Evolutionary conservation across 2,888 invertebrate species (phyloP).

Genomic region (Hecatera dysodea): DNA sequence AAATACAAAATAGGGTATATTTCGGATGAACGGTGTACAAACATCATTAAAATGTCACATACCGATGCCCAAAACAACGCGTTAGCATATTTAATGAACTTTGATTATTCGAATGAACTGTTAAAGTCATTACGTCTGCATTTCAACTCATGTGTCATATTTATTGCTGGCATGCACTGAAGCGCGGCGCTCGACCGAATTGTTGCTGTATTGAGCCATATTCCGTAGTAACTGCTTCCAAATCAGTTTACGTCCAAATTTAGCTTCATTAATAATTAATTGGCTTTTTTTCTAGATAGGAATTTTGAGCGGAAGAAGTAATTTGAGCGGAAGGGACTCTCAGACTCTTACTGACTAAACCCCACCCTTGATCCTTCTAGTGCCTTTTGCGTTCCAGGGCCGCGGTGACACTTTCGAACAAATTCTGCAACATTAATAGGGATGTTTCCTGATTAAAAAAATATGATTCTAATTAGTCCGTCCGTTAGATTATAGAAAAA

Average conservation of each 20-base stretch:
- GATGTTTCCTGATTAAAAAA: no score
- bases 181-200: conserved; percentile 13
- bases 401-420: no score
- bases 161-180: conserved; percentile 19
- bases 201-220: conserved; percentile 26
- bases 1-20: background rate
- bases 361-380: no score
- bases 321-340: no score
- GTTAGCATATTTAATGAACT: conserved; percentile 51
- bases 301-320: no score
- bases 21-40: background rate
- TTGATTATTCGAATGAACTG: conserved; percentile 48
- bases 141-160: conserved; percentile 53
- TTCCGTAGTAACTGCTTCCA: conserved; percentile 25
- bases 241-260: conserved; percentile 50
- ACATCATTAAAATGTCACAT: conserved; percentile 2
- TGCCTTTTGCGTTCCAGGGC: no score
- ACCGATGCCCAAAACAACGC: conserved; percentile 7
- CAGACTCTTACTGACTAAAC: no score
- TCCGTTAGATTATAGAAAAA: no score
- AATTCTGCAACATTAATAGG: no score
- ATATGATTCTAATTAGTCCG: no score
- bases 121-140: conserved; percentile 61
- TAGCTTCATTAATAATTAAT: conserved; percentile 47
- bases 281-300: no score